A percentile compares a stretch with the other conserved stretches of the same genome.
Evolutionary conservation across 2,797 vertebrate species (phyloP).

Genomic region (Craterocephalus amniculus): DNA sequence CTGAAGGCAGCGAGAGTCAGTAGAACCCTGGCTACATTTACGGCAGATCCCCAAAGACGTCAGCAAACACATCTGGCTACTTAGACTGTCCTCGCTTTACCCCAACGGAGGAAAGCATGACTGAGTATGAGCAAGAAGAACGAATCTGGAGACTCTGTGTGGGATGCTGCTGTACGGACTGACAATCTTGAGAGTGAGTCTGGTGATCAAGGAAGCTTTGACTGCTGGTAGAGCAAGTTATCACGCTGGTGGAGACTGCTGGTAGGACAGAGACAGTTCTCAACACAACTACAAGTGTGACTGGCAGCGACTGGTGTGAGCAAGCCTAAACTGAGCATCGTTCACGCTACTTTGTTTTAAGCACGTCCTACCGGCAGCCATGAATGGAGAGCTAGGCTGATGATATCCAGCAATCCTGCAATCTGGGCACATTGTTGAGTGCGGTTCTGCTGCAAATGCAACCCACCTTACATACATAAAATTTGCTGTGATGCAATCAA

Average conservation of each 20-base stretch:
- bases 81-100: constrained; percentile 32
- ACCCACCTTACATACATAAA: not conserved
- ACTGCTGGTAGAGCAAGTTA: constrained; percentile 67
- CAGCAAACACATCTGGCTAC: constrained; percentile 37
- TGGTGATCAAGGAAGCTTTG: constrained; percentile 68
- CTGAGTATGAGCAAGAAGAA: constrained; percentile 42
- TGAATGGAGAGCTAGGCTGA: constrained; percentile 21
- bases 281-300: constrained; percentile 53
- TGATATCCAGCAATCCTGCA: constrained; percentile 32
- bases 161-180: constrained; percentile 42
- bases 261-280: constrained; percentile 54
- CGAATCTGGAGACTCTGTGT: constrained; percentile 44
- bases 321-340: constrained; percentile 40
- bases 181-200: constrained; percentile 49
- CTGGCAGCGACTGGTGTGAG: constrained; percentile 50
- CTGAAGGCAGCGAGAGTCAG: constrained; percentile 38
- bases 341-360: constrained; percentile 46
- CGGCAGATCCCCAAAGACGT: constrained; percentile 27
- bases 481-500: constrained; percentile 7
- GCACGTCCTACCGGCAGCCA: not conserved
- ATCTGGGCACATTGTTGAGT: constrained; percentile 24
- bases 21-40: constrained; percentile 31
- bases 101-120: constrained; percentile 38
- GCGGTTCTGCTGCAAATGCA: constrained; percentile 10
- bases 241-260: constrained; percentile 67